Percentiles rank a stretch among this genome's conserved stretches.
Evolutionary conservation across 2,797 vertebrate genomes (phyloP).

Genomic region (Syngnathus acus): DNA sequence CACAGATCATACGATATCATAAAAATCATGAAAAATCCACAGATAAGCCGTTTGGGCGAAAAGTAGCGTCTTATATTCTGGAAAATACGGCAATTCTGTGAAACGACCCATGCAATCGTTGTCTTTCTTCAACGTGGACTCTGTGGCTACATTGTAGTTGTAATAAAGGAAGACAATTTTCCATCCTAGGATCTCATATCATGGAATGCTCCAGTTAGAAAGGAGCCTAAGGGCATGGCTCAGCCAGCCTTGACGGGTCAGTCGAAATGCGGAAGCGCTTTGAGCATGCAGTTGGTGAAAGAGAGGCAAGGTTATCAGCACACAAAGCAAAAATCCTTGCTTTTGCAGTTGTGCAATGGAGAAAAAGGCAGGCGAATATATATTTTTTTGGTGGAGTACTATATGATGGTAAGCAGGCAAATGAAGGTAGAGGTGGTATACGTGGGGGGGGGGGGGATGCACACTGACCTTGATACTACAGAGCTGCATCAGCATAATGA

Average conservation of each 20-base stretch:
- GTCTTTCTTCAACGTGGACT: not conserved
- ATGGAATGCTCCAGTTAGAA: constrained; percentile 38
- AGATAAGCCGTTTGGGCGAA: no score
- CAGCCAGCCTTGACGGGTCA: constrained; percentile 15
- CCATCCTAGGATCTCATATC: constrained; percentile 25
- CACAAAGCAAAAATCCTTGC: not conserved
- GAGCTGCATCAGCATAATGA: constrained; percentile 99
- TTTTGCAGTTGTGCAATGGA: not conserved
- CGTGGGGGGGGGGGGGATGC: constrained; percentile 7
- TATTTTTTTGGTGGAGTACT: not conserved
- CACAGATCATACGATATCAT: no score
- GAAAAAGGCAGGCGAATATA: not conserved
- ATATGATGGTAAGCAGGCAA: constrained; percentile 10
- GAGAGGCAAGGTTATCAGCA: constrained; percentile 5
- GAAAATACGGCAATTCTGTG: not conserved
- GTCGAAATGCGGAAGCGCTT: constrained; percentile 15
- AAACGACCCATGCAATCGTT: not conserved
- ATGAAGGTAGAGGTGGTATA: constrained; percentile 19
- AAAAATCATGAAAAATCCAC: no score
- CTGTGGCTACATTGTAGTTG: not conserved
- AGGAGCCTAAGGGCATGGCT: constrained; percentile 28
- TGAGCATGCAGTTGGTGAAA: constrained; percentile 10
- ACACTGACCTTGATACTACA: constrained; percentile 99
- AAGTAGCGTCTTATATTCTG: no score
- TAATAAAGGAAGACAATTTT: not conserved